Base-by-base conservation (phyloP, 2,888 invertebrate genomes). In the Tholera decimalis region DNA sequence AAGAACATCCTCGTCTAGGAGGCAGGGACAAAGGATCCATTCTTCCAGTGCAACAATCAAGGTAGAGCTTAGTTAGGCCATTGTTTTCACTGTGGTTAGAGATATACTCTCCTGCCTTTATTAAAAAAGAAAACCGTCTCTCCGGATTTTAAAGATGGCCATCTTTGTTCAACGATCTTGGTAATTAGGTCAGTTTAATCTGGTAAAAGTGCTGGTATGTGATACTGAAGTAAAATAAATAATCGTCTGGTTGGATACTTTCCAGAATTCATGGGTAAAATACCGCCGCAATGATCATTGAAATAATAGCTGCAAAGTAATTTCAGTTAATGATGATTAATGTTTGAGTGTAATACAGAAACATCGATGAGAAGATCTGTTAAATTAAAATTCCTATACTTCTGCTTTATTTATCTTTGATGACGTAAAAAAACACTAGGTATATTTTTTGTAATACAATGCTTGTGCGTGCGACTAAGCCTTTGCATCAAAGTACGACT, bases 31-130 rank as follows among this genome's bases (percentile, higher is more conserved):
- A 94, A 90, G 83, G 83, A 65, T 82, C 84, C 84, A 87, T 92
- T 93, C 90, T 91, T 88, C 80, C 67, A 64, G 80, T 68, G 83
- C 80, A 89, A 91, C 92, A 92, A 91, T 90, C 86, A 87, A 84
- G 84, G 84, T 82, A 75, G 85, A 80, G 89, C 82, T 90, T 91
- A 90, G 91, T 90, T 90, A 90, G 77, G 77, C 85, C 85, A 90
- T 93, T 94, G 93, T 94, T 90, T 85, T 85, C 67, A 71, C 61
- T 68, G 76, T 76, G 79, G 83, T 79, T 84, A 82, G 83, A 84
- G 81, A 79, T 79, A 70, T 67, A 67, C 82, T 79, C 85, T 83
- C 81, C 74, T 83, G 82, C 63, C 68, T 84, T 88, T 83, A 88
- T 86, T 85, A 84, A 85, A 88, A 86, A 84, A 74, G 80, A 64